Percentiles rank a stretch among this genome's conserved stretches.
phyloP scores from a whole-genome alignment of 2,113 vertebrate species.

The Plecturocebus donacophilus region DNA sequence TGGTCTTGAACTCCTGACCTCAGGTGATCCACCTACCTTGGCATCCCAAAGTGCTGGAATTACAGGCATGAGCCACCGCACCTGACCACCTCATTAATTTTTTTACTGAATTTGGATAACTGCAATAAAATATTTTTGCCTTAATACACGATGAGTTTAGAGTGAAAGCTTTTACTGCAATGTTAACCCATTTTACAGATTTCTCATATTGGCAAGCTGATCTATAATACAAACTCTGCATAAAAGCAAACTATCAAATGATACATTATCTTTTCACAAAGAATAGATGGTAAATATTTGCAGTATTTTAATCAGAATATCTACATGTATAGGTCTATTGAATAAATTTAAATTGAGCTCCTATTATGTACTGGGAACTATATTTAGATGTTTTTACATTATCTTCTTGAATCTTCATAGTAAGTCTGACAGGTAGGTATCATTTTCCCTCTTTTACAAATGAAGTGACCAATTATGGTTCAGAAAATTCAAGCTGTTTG shows the following conservation, averaged over 20 bases:
- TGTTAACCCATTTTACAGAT: constrained; percentile 65
- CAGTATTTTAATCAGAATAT: constrained; percentile 34
- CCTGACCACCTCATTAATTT: constrained; percentile 55
- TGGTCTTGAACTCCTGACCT: no score
- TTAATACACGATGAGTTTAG: neutral
- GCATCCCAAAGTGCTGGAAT: no score
- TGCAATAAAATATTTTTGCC: constrained; percentile 30
- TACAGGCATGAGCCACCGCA: no score
- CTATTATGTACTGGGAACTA: neutral
- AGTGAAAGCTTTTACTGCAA: neutral
- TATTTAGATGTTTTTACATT: neutral
- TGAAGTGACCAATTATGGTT: neutral
- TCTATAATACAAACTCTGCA: neutral
- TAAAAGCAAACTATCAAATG: neutral
- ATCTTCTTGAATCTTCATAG: neutral
- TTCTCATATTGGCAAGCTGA: neutral
- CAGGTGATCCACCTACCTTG: no score
- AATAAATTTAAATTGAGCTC: neutral
- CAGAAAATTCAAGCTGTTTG: neutral
- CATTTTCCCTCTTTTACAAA: neutral
- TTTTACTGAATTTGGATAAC: constrained; percentile 63
- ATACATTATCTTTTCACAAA: neutral
- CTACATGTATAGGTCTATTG: neutral
- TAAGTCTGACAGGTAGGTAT: neutral
- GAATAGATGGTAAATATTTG: neutral